Evolutionary conservation across 2,113 vertebrate genomes (phyloP).

Genomic region (Anser brachyrhynchus): DNA sequence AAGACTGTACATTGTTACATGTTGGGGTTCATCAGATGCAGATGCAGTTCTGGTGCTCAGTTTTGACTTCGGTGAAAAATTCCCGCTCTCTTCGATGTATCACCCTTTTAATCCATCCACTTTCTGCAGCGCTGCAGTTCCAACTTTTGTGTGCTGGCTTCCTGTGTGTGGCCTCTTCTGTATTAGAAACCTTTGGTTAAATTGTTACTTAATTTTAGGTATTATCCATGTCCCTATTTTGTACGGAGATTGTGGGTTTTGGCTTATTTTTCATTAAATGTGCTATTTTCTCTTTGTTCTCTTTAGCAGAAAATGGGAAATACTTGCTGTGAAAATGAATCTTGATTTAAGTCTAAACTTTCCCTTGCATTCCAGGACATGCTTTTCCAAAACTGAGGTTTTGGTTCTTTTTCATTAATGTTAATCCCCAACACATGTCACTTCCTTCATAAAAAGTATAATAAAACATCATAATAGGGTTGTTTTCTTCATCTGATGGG

Average conservation of each 20-base stretch:
- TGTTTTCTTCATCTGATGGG: background rate
- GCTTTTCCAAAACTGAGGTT: background rate
- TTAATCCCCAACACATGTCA: slow-evolving; percentile 15
- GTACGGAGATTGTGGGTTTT: background rate
- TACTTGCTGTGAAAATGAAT: background rate
- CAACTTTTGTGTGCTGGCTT: background rate
- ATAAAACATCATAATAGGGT: background rate
- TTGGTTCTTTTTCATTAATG: background rate
- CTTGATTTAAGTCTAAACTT: background rate
- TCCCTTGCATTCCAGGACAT: background rate
- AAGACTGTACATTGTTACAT: background rate
- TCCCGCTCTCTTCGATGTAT: background rate
- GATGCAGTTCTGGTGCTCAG: background rate
- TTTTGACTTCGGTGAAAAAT: background rate
- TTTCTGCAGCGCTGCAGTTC: background rate
- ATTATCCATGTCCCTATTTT: background rate
- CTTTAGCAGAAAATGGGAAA: slow-evolving; percentile 1
- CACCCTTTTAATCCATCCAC: accelerated
- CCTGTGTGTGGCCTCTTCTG: background rate
- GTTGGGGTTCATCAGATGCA: background rate
- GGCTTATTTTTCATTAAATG: background rate
- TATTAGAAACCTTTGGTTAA: background rate
- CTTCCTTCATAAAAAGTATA: background rate
- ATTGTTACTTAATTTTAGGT: background rate
- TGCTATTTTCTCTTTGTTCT: background rate